phyloP scores from a whole-genome alignment of 2,113 vertebrate species.

The Ceyx margarethae region DNA sequence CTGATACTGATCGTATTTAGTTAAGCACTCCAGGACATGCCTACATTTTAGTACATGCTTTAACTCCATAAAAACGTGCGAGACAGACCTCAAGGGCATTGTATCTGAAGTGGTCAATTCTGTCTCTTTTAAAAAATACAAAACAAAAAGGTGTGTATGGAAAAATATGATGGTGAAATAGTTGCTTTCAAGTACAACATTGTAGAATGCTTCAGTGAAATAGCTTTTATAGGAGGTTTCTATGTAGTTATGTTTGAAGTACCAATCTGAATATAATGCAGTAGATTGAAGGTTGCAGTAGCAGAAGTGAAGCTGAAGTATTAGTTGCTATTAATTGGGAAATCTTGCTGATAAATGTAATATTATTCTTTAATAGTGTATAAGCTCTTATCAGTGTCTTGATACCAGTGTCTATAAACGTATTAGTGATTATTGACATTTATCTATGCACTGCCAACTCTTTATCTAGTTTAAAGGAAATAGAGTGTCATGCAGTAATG shows the following conservation, averaged over 20 bases:
- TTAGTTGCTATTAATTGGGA: background rate
- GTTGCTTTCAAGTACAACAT: background rate
- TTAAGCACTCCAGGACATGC: background rate
- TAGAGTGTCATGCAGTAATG: background rate
- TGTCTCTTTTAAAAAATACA: background rate
- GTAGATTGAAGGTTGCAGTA: background rate
- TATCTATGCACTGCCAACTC: background rate
- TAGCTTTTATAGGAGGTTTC: background rate
- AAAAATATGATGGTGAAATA: background rate
- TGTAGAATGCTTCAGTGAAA: background rate
- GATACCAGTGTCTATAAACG: background rate
- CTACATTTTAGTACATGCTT: background rate
- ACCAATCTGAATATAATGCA: background rate
- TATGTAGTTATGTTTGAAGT: background rate
- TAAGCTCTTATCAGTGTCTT: background rate
- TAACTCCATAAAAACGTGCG: background rate
- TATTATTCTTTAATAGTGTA: background rate
- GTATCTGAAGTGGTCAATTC: background rate
- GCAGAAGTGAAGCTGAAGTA: background rate
- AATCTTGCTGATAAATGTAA: background rate
- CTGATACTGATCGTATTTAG: background rate
- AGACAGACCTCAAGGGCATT: background rate
- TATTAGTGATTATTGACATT: background rate
- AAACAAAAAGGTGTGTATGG: background rate
- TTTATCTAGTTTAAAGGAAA: background rate